Evolutionary conservation across 2,113 vertebrate species (phyloP), one percentile per base, ranked within the genome.

Genomic region (Phasianus colchicus): DNA sequence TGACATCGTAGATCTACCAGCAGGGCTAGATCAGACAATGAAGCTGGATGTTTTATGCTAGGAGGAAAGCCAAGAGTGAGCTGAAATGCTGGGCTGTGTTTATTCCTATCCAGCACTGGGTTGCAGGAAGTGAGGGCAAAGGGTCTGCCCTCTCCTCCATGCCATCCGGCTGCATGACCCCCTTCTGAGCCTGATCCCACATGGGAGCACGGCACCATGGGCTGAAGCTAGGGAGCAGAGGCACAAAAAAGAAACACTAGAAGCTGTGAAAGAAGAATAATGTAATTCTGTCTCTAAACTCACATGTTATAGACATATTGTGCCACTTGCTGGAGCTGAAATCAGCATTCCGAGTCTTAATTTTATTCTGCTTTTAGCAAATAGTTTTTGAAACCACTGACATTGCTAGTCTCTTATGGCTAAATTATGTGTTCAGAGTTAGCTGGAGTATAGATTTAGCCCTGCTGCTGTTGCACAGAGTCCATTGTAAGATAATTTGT

Each of bases 401-500:
- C 6, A 36, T 88, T 91, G 93, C 55, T 54, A 69, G 67, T 96
- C 92, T 95, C 93, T 88, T 34, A 83, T 70, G 85, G 95, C 85
- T 96, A 94, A 96, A 95, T 95, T 83, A 96, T 88, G 88, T 94
- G 93, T 60, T 92, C 75, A 17, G 90, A 94, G 95, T 91, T 95
- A 95, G 82, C 92, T 4, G 24, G 75, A 88, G 88, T 96, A 96
- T 91, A 88, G 96, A 96, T 96, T 96, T 91, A 96, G 96, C 82
- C 92, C 83, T 92, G 92, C 90, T 83, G 90, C 95, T 89, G 90
- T 92, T 95, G 96, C 88, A 38, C 75, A 54, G 93, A 96, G 95
- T 96, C 95, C 88, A 96, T 96, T 92, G 92, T 94, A 95, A 96
- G 96, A 96, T 92, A 95, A 96, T 96, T 96, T 96, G 95, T 96